Conservation (phyloP, 2,113 vertebrate genomes). For the Dolichallabes microphthalmus region DNA sequence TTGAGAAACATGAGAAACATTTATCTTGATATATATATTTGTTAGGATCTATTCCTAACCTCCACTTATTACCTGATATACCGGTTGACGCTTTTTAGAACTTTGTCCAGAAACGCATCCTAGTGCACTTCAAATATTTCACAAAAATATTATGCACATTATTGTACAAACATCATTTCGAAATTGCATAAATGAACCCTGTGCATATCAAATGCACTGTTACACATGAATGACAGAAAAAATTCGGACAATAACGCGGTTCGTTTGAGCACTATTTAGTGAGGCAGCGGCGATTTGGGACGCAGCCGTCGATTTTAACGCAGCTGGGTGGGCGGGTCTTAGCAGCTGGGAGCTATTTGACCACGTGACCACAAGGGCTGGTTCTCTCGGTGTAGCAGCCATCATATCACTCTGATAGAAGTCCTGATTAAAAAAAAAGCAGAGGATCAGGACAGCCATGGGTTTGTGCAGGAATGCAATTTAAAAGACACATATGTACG, state of each 20-base stretch:
- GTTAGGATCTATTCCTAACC: background rate
- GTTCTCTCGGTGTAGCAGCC: constrained; percentile 67
- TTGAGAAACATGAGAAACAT: too few species aligned
- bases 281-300: background rate
- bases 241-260: too few species aligned
- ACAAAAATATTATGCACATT: background rate
- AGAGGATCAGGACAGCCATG: constrained; percentile 55
- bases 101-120: background rate
- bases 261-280: background rate
- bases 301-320: constrained; percentile 20
- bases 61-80: background rate
- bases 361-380: constrained; percentile 74
- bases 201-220: background rate
- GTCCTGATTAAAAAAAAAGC: constrained; percentile 56
- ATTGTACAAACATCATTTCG: background rate
- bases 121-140: background rate
- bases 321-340: constrained; percentile 67
- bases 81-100: background rate
- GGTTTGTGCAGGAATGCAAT: constrained; percentile 56
- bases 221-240: background rate
- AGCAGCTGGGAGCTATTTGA: constrained; percentile 75
- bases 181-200: background rate
- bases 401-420: constrained; percentile 71
- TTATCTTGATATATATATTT: background rate
- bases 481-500: constrained; percentile 17